These are phyloP conservation scores for Sylvietta virens DNA, from an alignment of 2,113 vertebrate species.

Conservation along the genomic window DNA sequence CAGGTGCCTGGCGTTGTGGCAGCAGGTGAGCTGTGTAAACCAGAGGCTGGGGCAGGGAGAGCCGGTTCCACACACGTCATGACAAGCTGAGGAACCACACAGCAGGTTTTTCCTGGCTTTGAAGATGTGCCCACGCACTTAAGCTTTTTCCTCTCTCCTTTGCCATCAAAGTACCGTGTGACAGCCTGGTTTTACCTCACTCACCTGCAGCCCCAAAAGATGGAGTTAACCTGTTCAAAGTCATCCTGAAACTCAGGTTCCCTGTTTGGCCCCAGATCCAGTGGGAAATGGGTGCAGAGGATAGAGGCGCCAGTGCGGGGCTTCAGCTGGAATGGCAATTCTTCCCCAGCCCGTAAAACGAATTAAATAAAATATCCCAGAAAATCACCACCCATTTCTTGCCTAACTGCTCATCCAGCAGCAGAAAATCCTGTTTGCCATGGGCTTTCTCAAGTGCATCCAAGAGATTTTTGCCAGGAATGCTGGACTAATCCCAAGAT, in stretches of 20 bases:
- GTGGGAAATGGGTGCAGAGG: not conserved
- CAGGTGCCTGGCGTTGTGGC: not conserved
- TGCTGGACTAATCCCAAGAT: not conserved
- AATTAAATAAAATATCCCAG: not conserved
- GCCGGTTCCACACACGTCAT: not conserved
- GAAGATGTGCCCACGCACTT: not conserved
- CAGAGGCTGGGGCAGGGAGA: not conserved
- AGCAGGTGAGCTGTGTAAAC: not conserved
- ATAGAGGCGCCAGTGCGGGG: accelerated
- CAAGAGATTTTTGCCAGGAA: not conserved
- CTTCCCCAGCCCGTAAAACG: not conserved
- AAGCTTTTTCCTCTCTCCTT: not conserved
- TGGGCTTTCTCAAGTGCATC: not conserved
- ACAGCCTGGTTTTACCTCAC: not conserved
- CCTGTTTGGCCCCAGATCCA: too few species aligned
- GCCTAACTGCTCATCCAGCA: not conserved
- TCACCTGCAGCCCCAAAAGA: not conserved
- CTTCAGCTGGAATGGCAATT: not conserved
- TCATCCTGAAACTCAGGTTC: not conserved
- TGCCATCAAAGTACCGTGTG: accelerated
- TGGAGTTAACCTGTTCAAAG: not conserved
- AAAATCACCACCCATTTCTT: not conserved
- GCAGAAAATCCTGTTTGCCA: not conserved
- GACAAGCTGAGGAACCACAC: not conserved
- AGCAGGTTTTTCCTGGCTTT: not conserved